These are phyloP conservation scores for Lamellibrachia luymesi DNA, from an alignment of 1,140 invertebrate genomes.

Conservation along the genomic window DNA sequence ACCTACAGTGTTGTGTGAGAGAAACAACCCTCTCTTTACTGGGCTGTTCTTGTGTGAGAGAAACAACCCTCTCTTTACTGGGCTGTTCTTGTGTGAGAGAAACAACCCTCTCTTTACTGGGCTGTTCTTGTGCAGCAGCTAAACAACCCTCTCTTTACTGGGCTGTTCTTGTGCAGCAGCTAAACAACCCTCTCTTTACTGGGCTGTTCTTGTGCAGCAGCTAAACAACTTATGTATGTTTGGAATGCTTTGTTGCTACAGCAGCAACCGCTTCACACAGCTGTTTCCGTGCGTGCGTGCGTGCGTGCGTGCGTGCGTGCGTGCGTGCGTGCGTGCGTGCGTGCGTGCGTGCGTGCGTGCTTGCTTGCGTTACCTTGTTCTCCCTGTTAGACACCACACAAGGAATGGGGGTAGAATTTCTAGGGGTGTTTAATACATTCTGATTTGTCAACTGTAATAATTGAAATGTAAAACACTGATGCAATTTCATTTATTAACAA, in stretches of 20 bases:
- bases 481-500: too few species aligned
- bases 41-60: too few species aligned
- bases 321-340: neutral
- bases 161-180: neutral
- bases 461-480: too few species aligned
- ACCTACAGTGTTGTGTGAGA: neutral
- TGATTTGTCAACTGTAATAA: too few species aligned
- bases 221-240: neutral
- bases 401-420: too few species aligned
- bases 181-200: neutral
- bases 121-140: too few species aligned
- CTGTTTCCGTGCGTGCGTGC: neutral
- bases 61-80: neutral
- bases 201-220: neutral
- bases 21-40: neutral
- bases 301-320: constrained; percentile 9
- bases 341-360: too few species aligned
- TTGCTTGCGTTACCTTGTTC: too few species aligned
- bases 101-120: neutral
- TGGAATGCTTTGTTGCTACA: neutral
- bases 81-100: too few species aligned
- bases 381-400: too few species aligned
- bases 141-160: neutral
- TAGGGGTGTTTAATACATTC: too few species aligned
- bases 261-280: neutral